Percentiles rank a stretch among this genome's conserved stretches.
phyloP scores from a whole-genome alignment of 2,888 invertebrate species.

The Ophion obscuratus region DNA sequence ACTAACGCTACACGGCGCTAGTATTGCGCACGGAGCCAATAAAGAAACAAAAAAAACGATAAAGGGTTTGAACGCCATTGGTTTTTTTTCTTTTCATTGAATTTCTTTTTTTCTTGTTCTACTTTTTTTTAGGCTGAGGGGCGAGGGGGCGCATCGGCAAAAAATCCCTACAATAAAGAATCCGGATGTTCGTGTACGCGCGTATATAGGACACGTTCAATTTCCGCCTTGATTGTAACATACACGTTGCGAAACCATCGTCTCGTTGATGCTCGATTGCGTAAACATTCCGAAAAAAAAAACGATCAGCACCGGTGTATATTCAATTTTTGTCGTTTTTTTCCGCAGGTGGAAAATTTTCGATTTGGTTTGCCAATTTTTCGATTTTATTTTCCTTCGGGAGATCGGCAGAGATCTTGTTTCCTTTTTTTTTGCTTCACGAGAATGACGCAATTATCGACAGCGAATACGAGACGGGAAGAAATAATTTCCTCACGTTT shows the following conservation, averaged over 20 bases:
- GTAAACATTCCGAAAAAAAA: slow-evolving; percentile 1
- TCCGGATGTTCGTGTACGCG: slow-evolving; percentile 34
- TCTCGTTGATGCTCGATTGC: background rate
- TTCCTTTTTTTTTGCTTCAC: background rate
- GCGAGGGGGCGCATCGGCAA: background rate
- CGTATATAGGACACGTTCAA: background rate
- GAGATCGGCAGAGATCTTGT: background rate
- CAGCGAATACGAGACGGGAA: too few species aligned
- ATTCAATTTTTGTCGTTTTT: too few species aligned
- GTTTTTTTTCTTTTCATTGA: too few species aligned
- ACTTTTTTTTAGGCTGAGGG: slow-evolving; percentile 38
- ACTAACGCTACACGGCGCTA: too few species aligned
- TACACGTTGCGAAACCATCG: background rate
- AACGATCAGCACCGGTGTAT: background rate
- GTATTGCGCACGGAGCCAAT: too few species aligned
- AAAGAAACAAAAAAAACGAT: too few species aligned
- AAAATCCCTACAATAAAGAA: slow-evolving; percentile 29
- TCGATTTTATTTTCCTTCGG: too few species aligned
- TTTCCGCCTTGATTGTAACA: slow-evolving; percentile 25
- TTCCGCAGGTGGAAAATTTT: too few species aligned
- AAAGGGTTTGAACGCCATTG: too few species aligned
- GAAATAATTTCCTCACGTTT: too few species aligned
- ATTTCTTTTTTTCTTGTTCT: too few species aligned
- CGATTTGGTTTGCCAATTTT: too few species aligned
- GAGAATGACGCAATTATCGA: background rate